Evolutionary conservation across 1,140 invertebrate genomes (phyloP).

Genomic region (Zophobas morio): DNA sequence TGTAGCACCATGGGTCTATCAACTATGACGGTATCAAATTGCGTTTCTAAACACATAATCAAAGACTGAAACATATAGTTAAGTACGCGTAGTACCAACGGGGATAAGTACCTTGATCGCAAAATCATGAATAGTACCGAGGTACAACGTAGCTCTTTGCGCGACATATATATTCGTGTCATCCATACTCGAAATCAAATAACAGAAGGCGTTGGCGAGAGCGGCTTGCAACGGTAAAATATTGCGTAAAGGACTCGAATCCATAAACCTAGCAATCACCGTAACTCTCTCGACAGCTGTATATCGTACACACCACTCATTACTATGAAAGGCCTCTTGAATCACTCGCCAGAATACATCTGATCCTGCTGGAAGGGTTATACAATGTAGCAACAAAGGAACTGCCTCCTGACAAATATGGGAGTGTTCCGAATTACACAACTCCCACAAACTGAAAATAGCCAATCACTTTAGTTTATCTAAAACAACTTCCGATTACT

Average conservation of each 20-base stretch:
- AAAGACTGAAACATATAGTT: constrained; percentile 73
- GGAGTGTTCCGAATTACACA: constrained; percentile 93
- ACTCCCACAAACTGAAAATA: constrained; percentile 88
- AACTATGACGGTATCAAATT: constrained; percentile 95
- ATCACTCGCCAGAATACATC: constrained; percentile 96
- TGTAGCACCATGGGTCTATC: constrained; percentile 98
- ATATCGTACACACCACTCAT: constrained; percentile 92
- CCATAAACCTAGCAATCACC: constrained; percentile 93
- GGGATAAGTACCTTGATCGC: constrained; percentile 76
- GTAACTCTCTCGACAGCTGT: constrained; percentile 95
- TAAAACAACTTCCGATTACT: constrained; percentile 72
- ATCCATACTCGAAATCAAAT: constrained; percentile 95
- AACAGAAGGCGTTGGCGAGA: constrained; percentile 96
- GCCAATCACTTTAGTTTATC: neutral
- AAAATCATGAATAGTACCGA: constrained; percentile 94
- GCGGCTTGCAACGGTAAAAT: constrained; percentile 92
- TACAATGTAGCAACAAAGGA: constrained; percentile 93
- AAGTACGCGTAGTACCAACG: too few relatives aligned
- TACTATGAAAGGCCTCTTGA: constrained; percentile 92
- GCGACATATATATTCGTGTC: constrained; percentile 96
- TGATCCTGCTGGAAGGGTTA: constrained; percentile 91
- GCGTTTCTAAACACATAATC: constrained; percentile 90
- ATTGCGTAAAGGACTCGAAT: constrained; percentile 87
- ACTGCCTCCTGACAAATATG: constrained; percentile 93
- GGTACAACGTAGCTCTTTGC: constrained; percentile 91